Percentiles rank a stretch among this genome's conserved stretches.
Evolutionary conservation across 2,797 vertebrate species (phyloP).

Genomic region (Nyctalus aviator): DNA sequence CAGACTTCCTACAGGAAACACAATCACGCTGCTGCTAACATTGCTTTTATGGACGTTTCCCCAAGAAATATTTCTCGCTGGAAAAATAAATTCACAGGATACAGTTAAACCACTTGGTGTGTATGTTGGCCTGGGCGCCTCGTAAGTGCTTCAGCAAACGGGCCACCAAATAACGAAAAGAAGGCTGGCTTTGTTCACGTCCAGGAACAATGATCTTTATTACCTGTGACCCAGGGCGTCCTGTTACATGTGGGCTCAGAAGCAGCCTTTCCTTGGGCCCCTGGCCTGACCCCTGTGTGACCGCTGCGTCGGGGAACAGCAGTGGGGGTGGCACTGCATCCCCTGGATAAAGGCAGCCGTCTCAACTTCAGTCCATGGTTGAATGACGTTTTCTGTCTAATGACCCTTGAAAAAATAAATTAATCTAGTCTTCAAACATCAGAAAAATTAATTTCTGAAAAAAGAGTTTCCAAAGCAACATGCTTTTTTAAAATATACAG

Average conservation of each 20-base stretch:
- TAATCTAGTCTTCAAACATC: not conserved
- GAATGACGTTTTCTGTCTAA: not conserved
- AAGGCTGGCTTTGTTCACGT: constrained; percentile 86
- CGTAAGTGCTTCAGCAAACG: constrained; percentile 86
- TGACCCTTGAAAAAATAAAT: not conserved
- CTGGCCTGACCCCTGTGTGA: not conserved
- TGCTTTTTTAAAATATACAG: no score
- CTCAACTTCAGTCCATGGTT: not conserved
- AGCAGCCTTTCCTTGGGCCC: constrained; percentile 60
- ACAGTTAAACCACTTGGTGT: constrained; percentile 84
- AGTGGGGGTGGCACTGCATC: not conserved
- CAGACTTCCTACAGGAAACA: constrained; percentile 87
- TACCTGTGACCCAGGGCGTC: constrained; percentile 75
- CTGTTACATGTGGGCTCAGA: constrained; percentile 65
- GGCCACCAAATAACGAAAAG: constrained; percentile 77
- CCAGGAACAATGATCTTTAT: constrained; percentile 80
- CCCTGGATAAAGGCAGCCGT: not conserved
- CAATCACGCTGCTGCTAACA: constrained; percentile 78
- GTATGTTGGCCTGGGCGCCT: constrained; percentile 75
- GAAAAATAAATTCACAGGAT: constrained; percentile 88
- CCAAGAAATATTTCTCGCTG: constrained; percentile 85
- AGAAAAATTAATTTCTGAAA: not conserved
- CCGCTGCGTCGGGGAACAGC: not conserved
- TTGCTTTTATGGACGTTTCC: constrained; percentile 86
- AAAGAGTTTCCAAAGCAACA: not conserved